Percentiles rank a stretch among this genome's conserved stretches.
phyloP scores from a whole-genome alignment of 2,797 vertebrate genomes.

The Harpagifer antarcticus region DNA sequence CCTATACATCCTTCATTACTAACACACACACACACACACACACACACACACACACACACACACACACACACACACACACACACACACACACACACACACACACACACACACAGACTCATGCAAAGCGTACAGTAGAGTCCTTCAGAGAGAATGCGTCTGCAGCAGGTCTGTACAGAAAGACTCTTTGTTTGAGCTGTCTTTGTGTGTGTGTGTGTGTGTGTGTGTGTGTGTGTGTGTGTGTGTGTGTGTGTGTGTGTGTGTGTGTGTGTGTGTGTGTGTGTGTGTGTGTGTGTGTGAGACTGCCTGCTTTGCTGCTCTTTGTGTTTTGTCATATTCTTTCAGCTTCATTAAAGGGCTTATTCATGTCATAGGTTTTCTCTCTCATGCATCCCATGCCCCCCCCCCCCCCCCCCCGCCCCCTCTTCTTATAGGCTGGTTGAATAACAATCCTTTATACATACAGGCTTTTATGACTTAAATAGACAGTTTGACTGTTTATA shows the following conservation, averaged over 20 bases:
- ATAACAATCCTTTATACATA: not conserved
- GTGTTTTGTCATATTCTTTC: slow-evolving; percentile 72
- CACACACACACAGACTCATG: slow-evolving; percentile 34
- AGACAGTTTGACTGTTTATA: not conserved
- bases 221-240: slow-evolving; percentile 44
- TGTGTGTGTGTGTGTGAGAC: slow-evolving; percentile 4
- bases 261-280: slow-evolving; percentile 46
- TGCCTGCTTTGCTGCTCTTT: slow-evolving; percentile 55
- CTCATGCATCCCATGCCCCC: slow-evolving; percentile 24
- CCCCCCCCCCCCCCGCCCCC: not conserved
- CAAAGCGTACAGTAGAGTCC: slow-evolving; percentile 73
- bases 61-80: not conserved
- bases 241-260: slow-evolving; percentile 43
- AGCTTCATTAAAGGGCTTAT: slow-evolving; percentile 75
- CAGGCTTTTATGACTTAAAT: slow-evolving; percentile 9
- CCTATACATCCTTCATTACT: too few species aligned
- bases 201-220: slow-evolving; percentile 53
- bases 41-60: too few species aligned
- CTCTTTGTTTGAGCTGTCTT: slow-evolving; percentile 75
- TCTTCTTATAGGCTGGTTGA: not conserved
- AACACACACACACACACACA: too few species aligned
- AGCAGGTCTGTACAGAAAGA: slow-evolving; percentile 75
- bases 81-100: slow-evolving; percentile 36
- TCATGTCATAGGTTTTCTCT: slow-evolving; percentile 55
- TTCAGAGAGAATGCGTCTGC: slow-evolving; percentile 67